Percentiles rank a stretch among this genome's conserved stretches.
Evolutionary conservation across 2,888 invertebrate species (phyloP).

Genomic region (Tribolium freemani): DNA sequence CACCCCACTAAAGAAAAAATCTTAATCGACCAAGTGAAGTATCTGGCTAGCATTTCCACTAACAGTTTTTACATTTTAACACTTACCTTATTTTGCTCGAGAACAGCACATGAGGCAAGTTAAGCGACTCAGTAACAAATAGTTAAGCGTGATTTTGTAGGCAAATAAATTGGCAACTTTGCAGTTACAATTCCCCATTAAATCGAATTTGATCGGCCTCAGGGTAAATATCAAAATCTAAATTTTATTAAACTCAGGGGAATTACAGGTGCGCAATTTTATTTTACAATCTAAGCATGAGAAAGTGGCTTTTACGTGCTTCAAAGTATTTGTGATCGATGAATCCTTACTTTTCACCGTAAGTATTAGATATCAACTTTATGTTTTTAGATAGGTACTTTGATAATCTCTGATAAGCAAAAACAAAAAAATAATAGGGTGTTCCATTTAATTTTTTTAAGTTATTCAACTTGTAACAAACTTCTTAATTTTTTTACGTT

Average conservation of each 20-base stretch:
- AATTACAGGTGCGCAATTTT: background rate
- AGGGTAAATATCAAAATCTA: background rate
- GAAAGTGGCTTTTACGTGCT: background rate
- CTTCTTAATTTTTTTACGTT: too few species aligned
- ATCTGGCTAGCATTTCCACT: background rate
- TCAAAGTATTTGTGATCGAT: background rate
- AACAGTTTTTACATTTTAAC: background rate
- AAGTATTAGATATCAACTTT: too few species aligned
- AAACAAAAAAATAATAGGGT: too few species aligned
- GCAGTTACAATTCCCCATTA: background rate
- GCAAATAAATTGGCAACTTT: background rate
- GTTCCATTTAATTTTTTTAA: too few species aligned
- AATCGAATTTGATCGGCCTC: background rate
- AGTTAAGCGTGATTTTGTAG: background rate
- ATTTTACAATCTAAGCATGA: background rate
- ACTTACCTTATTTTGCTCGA: background rate
- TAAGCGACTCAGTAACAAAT: background rate
- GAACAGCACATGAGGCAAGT: background rate
- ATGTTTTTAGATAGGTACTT: too few species aligned
- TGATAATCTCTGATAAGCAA: too few species aligned
- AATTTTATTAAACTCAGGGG: too few species aligned
- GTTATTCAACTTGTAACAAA: too few species aligned
- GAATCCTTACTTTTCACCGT: background rate
- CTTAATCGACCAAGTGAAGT: background rate
- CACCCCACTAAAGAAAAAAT: background rate